These are phyloP conservation scores for Axis porcinus DNA, from an alignment of 2,113 vertebrate species.

Conservation along the genomic window DNA sequence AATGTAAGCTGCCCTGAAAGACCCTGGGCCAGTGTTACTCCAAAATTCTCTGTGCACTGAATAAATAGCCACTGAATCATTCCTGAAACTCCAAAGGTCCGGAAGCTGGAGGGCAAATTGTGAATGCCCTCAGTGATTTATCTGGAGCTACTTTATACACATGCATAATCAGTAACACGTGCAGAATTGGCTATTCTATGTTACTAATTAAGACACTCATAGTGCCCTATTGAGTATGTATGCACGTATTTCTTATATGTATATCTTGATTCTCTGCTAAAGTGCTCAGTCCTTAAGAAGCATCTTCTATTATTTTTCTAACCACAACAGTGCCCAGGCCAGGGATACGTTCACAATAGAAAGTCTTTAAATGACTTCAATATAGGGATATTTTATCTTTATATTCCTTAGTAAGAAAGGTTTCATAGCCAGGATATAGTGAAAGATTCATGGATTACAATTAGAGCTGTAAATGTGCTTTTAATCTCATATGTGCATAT, in stretches of 20 bases:
- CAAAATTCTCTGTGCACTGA: not conserved
- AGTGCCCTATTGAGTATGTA: not conserved
- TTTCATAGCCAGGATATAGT: not conserved
- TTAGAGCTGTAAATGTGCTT: not conserved
- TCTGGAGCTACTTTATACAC: not conserved
- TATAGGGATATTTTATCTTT: not conserved
- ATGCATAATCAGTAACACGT: not conserved
- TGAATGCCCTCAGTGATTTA: not conserved
- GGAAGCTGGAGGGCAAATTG: not conserved
- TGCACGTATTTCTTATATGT: not conserved
- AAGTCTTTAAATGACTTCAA: not conserved
- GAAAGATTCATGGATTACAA: not conserved
- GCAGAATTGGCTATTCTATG: not conserved
- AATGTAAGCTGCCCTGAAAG: not conserved
- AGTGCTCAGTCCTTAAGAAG: not conserved
- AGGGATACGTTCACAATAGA: not conserved
- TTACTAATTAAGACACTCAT: not conserved
- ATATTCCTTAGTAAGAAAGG: not conserved
- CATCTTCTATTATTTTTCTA: not conserved
- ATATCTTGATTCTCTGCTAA: not conserved
- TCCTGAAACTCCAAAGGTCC: not conserved
- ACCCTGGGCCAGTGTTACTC: rapidly evolving
- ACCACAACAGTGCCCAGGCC: not conserved
- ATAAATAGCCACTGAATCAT: not conserved
- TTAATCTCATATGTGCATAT: not conserved